Conservation (phyloP, 2,113 vertebrate genomes). For the Garra rufa region DNA sequence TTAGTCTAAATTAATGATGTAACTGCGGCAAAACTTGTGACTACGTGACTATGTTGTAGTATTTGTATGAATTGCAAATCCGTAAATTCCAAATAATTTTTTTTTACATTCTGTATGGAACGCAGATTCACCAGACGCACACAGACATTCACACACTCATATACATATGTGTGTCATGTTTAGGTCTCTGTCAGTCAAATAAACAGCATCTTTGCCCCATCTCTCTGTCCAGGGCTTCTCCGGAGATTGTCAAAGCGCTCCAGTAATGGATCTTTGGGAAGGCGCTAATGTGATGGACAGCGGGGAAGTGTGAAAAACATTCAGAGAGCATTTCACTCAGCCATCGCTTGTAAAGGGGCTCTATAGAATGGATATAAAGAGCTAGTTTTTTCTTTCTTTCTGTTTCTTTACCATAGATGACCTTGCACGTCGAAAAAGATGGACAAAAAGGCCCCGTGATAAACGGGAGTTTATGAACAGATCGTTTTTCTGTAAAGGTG, state of each 20-base stretch:
- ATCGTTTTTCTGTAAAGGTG: background rate
- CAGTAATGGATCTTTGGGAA: constrained; percentile 22
- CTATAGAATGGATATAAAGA: constrained; percentile 11
- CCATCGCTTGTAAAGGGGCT: constrained; percentile 17
- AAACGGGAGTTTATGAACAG: background rate
- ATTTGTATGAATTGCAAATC: background rate
- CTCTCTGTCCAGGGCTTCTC: background rate
- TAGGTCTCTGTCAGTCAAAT: constrained; percentile 3
- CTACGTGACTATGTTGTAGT: background rate
- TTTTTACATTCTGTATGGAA: background rate
- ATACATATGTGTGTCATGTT: background rate
- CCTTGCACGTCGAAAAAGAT: constrained; percentile 12
- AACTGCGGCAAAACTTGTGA: background rate
- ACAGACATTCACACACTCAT: background rate
- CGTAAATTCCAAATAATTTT: background rate
- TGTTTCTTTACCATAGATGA: constrained; percentile 6
- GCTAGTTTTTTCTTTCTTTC: background rate
- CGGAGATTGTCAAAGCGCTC: background rate
- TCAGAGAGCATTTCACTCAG: constrained; percentile 10
- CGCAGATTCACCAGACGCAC: background rate
- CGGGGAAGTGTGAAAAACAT: constrained; percentile 32
- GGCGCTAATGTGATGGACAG: constrained; percentile 48
- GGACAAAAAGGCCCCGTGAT: background rate
- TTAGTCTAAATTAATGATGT: background rate
- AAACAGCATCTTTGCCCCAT: background rate